Percentiles rank a stretch among this genome's conserved stretches.
Conservation (phyloP, 2,113 vertebrate species). For the cat (Felis catus) region DNA sequence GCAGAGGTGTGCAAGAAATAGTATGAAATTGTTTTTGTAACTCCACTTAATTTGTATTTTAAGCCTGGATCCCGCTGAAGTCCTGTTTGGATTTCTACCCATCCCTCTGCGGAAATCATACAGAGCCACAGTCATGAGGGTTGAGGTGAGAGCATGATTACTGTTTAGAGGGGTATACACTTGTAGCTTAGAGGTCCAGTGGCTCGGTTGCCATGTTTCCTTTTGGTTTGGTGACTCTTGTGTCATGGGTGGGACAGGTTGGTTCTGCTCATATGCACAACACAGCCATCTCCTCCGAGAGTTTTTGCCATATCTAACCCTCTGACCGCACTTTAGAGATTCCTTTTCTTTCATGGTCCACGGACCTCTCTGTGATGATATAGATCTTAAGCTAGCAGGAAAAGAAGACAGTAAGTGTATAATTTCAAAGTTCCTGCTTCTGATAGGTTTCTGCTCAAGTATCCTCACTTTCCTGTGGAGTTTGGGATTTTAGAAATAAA, state of each 20-base stretch:
- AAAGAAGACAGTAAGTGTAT: not conserved
- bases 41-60: not conserved
- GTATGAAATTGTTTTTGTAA: not conserved
- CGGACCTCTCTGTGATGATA: not conserved
- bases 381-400: not conserved
- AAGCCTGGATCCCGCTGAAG: not conserved
- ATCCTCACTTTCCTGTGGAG: not conserved
- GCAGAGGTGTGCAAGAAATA: not conserved
- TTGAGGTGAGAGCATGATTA: not conserved
- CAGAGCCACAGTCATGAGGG: too few species aligned
- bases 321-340: not conserved
- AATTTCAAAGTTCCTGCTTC: not conserved
- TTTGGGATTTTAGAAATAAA: slow-evolving; percentile 32
- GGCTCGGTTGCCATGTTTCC: not conserved
- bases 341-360: not conserved
- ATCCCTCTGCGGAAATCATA: not conserved
- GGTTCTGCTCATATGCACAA: not conserved
- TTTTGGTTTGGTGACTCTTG: not conserved
- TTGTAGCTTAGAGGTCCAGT: too few species aligned
- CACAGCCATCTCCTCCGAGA: not conserved
- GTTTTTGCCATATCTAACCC: not conserved
- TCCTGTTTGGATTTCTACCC: not conserved
- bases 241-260: not conserved
- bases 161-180: not conserved
- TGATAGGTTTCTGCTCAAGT: not conserved